A percentile compares a stretch with the other conserved stretches of the same genome.
Evolutionary conservation across 2,888 invertebrate genomes (phyloP).

Genomic region (Caenorhabditis angaria): DNA sequence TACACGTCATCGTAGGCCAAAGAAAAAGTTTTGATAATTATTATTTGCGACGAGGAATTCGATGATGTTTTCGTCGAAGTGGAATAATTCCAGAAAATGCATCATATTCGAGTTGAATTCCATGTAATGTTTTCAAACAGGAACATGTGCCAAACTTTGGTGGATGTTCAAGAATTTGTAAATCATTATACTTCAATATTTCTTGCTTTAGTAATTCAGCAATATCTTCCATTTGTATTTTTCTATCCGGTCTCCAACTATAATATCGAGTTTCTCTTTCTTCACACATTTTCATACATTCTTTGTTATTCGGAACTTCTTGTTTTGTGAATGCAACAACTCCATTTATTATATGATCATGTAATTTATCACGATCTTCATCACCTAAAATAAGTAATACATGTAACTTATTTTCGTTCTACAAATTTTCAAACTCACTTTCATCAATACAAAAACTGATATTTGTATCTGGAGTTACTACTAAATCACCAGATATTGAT

Average conservation of each 20-base stretch:
- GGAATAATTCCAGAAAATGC: constrained; percentile 38
- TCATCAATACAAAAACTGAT: constrained; percentile 51
- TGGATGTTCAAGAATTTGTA: neutral
- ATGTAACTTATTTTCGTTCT: neutral
- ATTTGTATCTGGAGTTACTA: constrained; percentile 34
- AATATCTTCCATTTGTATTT: constrained; percentile 7
- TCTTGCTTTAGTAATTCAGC: constrained; percentile 9
- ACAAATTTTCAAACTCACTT: constrained; percentile 25
- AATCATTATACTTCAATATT: neutral
- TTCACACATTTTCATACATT: constrained; percentile 31
- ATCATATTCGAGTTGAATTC: constrained; percentile 35
- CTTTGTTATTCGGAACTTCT: constrained; percentile 42
- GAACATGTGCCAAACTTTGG: constrained; percentile 18
- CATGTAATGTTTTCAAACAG: constrained; percentile 31
- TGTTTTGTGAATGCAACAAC: constrained; percentile 28
- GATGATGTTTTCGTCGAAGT: constrained; percentile 19
- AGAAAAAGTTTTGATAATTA: too few species aligned
- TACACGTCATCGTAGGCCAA: neutral
- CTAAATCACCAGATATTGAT: constrained; percentile 36
- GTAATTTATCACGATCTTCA: constrained; percentile 43
- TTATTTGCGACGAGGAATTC: neutral
- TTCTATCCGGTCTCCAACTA: constrained; percentile 27
- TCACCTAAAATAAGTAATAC: constrained; percentile 21
- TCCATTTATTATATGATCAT: constrained; percentile 46
- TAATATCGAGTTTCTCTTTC: constrained; percentile 25